Evolutionary conservation across 2,797 vertebrate species (phyloP), one percentile per base, ranked within the genome.

Genomic region (Clarias laeviceps): DNA sequence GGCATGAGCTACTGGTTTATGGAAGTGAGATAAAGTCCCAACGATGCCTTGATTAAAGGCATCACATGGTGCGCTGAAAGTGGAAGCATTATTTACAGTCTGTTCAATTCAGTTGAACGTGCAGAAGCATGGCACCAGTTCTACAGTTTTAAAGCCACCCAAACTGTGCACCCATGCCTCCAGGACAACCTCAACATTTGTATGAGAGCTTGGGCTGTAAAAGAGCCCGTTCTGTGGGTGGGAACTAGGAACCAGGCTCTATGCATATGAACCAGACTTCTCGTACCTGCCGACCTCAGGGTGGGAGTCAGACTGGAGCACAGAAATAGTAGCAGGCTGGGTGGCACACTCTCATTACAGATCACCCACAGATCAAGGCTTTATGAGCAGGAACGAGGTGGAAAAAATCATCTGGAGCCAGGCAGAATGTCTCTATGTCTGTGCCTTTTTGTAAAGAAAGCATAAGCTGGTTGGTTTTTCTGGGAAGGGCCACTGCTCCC

Each of bases 301-400:
- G 57, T 69, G 8, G 83, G 87, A 88, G 89, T 87, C 82, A 84
- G 83, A 79, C 84, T 88, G 27, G 79, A 72, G 73, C 54, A 37
- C 80, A 86, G 66, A 80, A 84, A 87, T 62, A 90, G 87, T 66
- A 84, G 85, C 88, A 87, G 85, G 84, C 88, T 90, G 90, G 90
- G 90, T 89, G 89, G 90, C 85, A 88, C 80, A 84, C 7, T 73
- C 84, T 90, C 85, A 85, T 90, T 88, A 85, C 89, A 85, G 84
- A 66, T 86, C 85, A 70, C 85, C 87, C 81, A 88, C 89, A 91
- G 81, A 88, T 91, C 87, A 90, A 87, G 85, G 84, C 84, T 88
- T 89, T 89, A 84, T 89, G 83, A 68, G 77, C 78, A 84, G 69
- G 80, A 81, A 80, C 84, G 50, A 82, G 81, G 85, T 74, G 73